Conservation (phyloP, 1,140 invertebrate genomes). For the Manduca sexta region DNA sequence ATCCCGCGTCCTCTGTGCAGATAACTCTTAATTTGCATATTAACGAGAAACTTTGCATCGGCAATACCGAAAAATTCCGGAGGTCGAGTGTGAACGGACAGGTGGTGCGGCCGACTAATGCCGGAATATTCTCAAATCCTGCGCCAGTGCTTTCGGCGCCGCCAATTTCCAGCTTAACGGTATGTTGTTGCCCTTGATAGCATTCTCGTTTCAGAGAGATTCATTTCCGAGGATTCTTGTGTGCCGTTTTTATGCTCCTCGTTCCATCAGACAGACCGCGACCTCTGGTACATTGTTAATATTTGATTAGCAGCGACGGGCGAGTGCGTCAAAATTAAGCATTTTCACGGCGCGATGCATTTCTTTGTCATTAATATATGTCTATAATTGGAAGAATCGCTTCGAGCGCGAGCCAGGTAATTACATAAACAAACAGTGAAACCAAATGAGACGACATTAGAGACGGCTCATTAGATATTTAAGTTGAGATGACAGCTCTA, state of each 20-base stretch:
- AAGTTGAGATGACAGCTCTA: constrained; percentile 54
- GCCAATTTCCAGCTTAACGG: constrained; percentile 1
- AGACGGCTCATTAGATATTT: constrained; percentile 61
- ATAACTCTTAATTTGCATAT: constrained; percentile 66
- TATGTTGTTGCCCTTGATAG: constrained; percentile 12
- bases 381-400: neutral
- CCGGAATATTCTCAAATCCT: constrained; percentile 35
- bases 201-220: constrained; percentile 11
- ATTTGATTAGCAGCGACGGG: too few relatives aligned
- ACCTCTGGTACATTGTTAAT: too few relatives aligned
- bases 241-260: neutral
- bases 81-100: constrained; percentile 48
- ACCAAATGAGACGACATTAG: constrained; percentile 49
- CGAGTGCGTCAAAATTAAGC: too few relatives aligned
- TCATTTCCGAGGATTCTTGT: constrained; percentile 7
- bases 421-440: constrained; percentile 55
- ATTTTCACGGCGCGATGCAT: too few relatives aligned
- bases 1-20: constrained; percentile 45
- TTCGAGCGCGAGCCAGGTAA: constrained; percentile 22
- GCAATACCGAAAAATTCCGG: constrained; percentile 52
- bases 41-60: constrained; percentile 66
- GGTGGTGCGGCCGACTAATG: constrained; percentile 39
- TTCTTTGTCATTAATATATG: neutral
- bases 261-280: too few relatives aligned
- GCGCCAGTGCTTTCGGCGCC: constrained; percentile 9